Evolutionary conservation across 2,888 invertebrate genomes (phyloP).

Genomic region (Zaprionus lineosus): DNA sequence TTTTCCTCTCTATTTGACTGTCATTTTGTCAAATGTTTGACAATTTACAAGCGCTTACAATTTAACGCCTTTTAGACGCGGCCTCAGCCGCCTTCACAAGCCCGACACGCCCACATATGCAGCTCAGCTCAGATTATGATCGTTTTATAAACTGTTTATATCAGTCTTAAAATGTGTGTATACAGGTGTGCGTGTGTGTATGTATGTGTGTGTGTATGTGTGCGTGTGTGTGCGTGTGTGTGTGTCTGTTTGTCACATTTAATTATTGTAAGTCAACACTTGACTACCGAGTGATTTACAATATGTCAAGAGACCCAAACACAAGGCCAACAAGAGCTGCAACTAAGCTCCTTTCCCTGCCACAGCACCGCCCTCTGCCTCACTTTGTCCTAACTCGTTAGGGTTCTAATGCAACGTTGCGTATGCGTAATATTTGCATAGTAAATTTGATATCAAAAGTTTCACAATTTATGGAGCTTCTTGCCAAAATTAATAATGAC

Average conservation of each 20-base stretch:
- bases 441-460: constrained; percentile 1
- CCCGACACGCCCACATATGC: constrained; percentile 30
- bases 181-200: background rate
- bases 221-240: constrained; percentile 7
- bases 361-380: too few species aligned
- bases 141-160: constrained; percentile 25
- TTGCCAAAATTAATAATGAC: constrained; percentile 3
- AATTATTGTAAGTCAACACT: constrained; percentile 70
- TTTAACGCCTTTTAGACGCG: constrained; percentile 45
- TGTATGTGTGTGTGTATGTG: constrained; percentile 12
- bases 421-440: constrained; percentile 41
- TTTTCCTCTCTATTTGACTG: constrained; percentile 20
- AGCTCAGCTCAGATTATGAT: constrained; percentile 23
- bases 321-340: constrained; percentile 50
- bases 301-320: constrained; percentile 25
- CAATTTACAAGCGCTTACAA: constrained; percentile 51
- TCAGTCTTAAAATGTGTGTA: too few species aligned
- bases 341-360: too few species aligned
- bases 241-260: constrained; percentile 39
- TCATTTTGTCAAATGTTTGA: constrained; percentile 34
- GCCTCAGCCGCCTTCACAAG: constrained; percentile 18
- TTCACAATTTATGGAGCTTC: constrained; percentile 29
- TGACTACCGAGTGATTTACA: constrained; percentile 61
- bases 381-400: constrained; percentile 10
- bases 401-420: constrained; percentile 15